Percentiles rank a stretch among this genome's conserved stretches.
Conservation (phyloP, 2,888 invertebrate genomes). For the Callosobruchus maculatus region DNA sequence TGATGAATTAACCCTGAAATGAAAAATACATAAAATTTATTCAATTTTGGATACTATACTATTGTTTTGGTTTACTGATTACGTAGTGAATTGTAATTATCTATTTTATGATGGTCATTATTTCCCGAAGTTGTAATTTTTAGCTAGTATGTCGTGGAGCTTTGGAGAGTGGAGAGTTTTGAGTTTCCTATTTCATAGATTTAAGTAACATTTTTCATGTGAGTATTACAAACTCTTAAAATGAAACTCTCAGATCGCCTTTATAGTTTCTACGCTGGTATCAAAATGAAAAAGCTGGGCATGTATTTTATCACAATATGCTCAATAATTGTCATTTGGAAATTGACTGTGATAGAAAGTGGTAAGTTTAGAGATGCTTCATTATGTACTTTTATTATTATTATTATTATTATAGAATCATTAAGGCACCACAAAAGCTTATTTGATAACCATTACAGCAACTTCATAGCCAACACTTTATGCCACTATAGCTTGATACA, state of each 20-base stretch:
- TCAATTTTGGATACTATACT: too few relatives aligned
- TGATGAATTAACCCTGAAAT: too few relatives aligned
- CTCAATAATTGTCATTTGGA: constrained; percentile 36
- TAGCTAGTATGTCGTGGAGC: not conserved
- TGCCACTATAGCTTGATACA: too few relatives aligned
- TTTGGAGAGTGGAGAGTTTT: too few relatives aligned
- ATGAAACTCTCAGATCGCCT: not conserved
- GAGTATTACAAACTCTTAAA: not conserved
- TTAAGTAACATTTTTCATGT: not conserved
- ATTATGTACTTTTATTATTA: too few relatives aligned
- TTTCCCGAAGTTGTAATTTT: not conserved
- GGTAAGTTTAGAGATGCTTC: constrained; percentile 24
- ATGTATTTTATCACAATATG: constrained; percentile 34
- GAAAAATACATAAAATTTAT: too few relatives aligned
- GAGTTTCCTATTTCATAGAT: not conserved
- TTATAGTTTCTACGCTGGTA: constrained; percentile 4
- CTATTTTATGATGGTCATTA: not conserved
- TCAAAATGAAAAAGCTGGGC: constrained; percentile 27
- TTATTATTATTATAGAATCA: too few relatives aligned
- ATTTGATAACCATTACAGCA: too few relatives aligned
- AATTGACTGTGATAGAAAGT: constrained; percentile 27
- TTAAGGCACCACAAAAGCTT: too few relatives aligned
- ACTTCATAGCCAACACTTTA: too few relatives aligned
- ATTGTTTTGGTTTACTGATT: not conserved
- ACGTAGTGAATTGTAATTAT: not conserved